Conservation (phyloP, 2,797 vertebrate genomes). For the Trachurus trachurus region DNA sequence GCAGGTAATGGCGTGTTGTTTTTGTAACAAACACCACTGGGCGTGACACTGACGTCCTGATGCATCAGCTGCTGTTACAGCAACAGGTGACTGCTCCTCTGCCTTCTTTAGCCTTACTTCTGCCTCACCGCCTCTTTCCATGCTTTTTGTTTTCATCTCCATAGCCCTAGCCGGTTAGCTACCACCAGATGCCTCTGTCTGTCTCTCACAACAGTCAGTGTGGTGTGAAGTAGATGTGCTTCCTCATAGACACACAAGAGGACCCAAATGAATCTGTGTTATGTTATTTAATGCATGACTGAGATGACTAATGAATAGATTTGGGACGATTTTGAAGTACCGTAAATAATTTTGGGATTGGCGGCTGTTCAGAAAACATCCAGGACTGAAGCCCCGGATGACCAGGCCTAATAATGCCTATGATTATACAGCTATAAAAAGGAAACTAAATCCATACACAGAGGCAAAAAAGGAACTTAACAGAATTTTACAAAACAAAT, state of each 20-base stretch:
- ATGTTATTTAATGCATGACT: background rate
- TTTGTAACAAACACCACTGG: too few species aligned
- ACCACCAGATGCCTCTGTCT: background rate
- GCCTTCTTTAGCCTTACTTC: too few species aligned
- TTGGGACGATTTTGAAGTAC: too few species aligned
- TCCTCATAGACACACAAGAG: too few species aligned
- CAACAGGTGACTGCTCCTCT: background rate
- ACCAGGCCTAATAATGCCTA: too few species aligned
- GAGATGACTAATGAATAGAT: background rate
- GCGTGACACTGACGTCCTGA: background rate
- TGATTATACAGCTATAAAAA: constrained; percentile 12
- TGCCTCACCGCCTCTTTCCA: too few species aligned
- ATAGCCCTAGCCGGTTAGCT: background rate
- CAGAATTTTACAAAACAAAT: constrained; percentile 25
- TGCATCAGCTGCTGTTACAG: background rate
- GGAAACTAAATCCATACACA: background rate
- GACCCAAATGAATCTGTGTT: background rate
- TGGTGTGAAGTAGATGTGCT: too few species aligned
- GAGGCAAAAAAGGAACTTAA: background rate
- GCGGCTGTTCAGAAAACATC: too few species aligned
- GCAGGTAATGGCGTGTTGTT: too few species aligned
- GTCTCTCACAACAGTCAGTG: background rate
- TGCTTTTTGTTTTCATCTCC: background rate
- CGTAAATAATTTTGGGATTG: background rate
- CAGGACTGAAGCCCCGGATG: too few species aligned